These are phyloP conservation scores for Gnathonemus longibarbis DNA, from an alignment of 2,113 vertebrate genomes.

Conservation along the genomic window DNA sequence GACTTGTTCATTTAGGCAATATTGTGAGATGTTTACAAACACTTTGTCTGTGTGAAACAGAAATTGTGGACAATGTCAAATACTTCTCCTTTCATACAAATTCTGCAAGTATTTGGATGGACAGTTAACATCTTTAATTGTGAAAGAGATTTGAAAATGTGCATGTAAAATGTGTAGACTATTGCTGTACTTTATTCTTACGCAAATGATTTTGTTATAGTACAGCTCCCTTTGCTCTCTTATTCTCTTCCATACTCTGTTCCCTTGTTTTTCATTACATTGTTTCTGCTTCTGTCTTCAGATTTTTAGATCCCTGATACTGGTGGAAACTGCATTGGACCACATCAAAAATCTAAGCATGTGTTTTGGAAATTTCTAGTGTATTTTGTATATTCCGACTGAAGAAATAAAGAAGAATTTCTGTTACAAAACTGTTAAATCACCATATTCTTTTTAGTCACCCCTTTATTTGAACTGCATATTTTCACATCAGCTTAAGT, in stretches of 20 bases:
- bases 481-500: neutral
- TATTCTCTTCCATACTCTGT: neutral
- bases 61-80: neutral
- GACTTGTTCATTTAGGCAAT: neutral
- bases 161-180: neutral
- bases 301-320: neutral
- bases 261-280: neutral
- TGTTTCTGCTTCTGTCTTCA: neutral
- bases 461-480: neutral
- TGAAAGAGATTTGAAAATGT: neutral
- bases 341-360: neutral
- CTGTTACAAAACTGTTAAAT: neutral
- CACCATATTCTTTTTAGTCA: neutral
- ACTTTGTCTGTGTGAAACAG: neutral
- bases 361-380: neutral
- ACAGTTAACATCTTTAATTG: neutral
- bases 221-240: neutral
- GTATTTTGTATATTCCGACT: neutral
- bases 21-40: neutral
- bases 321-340: neutral
- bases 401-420: neutral
- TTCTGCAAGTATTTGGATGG: neutral
- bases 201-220: neutral
- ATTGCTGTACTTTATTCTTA: neutral
- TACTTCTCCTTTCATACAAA: neutral